Base-by-base conservation (phyloP, 1,140 invertebrate genomes). In the Pemphigus obesinymphae region DNA sequence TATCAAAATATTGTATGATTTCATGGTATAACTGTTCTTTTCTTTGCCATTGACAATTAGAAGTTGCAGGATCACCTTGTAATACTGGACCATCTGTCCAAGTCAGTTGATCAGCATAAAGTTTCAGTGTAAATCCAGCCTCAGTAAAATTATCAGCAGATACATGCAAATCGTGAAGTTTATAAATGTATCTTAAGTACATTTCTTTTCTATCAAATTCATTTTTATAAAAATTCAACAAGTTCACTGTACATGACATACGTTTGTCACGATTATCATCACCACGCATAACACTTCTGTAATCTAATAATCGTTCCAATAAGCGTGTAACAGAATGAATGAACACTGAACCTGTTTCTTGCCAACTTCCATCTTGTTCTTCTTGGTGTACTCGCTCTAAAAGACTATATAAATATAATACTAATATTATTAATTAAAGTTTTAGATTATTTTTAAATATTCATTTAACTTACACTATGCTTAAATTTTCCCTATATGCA, bases 141-240 rank as follows among this genome's bases (percentile, higher is more conserved):
- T 99, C 97, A 0, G 96, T 95, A 85, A 92, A 97, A 87, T 99
- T 99, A 82, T 97, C 96, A 29, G 95, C 95, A 37, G 93, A 93
- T 11, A 97, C 88, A 87, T 99, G 97, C 15, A 99, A 89, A 86
- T 97, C 95, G 86, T 97, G 96, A 20, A 99, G 88, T 87, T 98
- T 98, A 88, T 99, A 97, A 72, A 99, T 95, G 86, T 99, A 99
- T 63, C 96, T 91, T 37, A 99, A 88, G 87, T 98, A 99, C 93
- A 99, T 97, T 87, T 98, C 96, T 85, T 96, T 95, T 40, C 97
- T 91, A 85, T 97, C 95, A 82, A 98, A 97, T 87, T 95, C 96
- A 86, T 96, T 95, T 87, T 97, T 96, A 88, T 98, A 99, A 86
- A 98, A 99, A 86, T 98, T 97, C 93, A 99, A 88, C 82, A 99